A percentile compares a stretch with the other conserved stretches of the same genome.
Evolutionary conservation across 2,113 vertebrate species (phyloP).

Genomic region (Oceanites oceanicus): DNA sequence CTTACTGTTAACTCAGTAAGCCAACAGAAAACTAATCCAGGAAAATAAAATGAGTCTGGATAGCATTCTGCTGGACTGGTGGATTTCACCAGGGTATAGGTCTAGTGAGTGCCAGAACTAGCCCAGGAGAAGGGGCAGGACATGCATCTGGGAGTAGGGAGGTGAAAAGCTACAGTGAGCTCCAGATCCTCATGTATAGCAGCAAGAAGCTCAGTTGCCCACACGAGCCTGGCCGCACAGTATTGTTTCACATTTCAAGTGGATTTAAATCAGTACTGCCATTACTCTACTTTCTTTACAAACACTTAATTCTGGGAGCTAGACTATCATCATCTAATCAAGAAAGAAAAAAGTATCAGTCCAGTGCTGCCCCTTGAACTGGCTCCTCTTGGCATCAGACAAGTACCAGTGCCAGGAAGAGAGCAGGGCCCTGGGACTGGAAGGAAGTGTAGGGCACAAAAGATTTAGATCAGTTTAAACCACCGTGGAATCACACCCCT

Average conservation of each 20-base stretch:
- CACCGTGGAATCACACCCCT: not conserved
- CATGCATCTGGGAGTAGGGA: not conserved
- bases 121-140: not conserved
- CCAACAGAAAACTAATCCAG: not conserved
- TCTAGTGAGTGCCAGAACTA: not conserved
- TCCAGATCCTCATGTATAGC: not conserved
- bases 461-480: not conserved
- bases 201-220: not conserved
- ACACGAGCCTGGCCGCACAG: not conserved
- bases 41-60: not conserved
- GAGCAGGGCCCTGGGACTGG: fast-evolving
- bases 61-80: not conserved
- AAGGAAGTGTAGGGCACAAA: not conserved
- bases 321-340: not conserved
- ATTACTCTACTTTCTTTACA: not conserved
- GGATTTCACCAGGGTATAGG: not conserved
- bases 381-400: not conserved
- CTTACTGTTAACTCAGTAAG: not conserved
- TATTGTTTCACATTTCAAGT: not conserved
- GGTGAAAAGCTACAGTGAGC: not conserved
- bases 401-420: not conserved
- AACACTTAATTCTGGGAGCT: not conserved
- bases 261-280: not conserved
- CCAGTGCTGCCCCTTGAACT: not conserved
- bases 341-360: not conserved